A percentile compares a stretch with the other conserved stretches of the same genome.
Evolutionary conservation across 2,797 vertebrate species (phyloP).

Genomic region (Pangasius djambal): DNA sequence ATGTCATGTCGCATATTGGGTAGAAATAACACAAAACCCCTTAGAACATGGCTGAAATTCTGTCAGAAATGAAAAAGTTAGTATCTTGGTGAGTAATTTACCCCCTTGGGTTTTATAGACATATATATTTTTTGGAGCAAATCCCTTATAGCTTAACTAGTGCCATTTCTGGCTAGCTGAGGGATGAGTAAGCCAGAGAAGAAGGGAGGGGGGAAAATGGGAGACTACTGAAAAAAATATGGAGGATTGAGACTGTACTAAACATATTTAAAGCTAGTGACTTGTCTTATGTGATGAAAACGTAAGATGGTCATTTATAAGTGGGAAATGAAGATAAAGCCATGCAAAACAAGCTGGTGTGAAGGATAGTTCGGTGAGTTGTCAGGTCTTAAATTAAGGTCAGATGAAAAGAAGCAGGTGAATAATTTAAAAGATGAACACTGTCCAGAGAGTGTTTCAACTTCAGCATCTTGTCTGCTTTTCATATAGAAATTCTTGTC

Average conservation of each 20-base stretch:
- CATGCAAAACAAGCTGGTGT: not conserved
- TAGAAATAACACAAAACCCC: not conserved
- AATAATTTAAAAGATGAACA: constrained; percentile 53
- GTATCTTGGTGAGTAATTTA: not conserved
- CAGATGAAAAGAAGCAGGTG: constrained; percentile 19
- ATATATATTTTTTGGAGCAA: not conserved
- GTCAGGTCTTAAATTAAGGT: constrained; percentile 46
- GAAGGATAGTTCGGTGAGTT: constrained; percentile 23
- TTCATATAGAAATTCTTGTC: constrained; percentile 3
- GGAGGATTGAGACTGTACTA: constrained; percentile 14
- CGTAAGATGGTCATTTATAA: not conserved
- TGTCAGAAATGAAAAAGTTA: not conserved
- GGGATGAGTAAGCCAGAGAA: constrained; percentile 55
- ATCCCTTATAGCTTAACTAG: constrained; percentile 11
- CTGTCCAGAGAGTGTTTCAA: constrained; percentile 21
- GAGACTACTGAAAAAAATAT: constrained; percentile 30
- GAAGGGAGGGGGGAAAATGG: not conserved
- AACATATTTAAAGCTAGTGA: constrained; percentile 30
- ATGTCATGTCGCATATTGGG: not conserved
- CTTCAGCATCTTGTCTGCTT: not conserved
- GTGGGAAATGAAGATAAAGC: not conserved
- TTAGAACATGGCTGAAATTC: not conserved
- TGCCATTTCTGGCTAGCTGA: constrained; percentile 42
- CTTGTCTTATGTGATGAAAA: too few relatives aligned
- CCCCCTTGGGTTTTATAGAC: not conserved